phyloP scores from a whole-genome alignment of 2,113 vertebrate genomes.

The Lethenteron reissneri region DNA sequence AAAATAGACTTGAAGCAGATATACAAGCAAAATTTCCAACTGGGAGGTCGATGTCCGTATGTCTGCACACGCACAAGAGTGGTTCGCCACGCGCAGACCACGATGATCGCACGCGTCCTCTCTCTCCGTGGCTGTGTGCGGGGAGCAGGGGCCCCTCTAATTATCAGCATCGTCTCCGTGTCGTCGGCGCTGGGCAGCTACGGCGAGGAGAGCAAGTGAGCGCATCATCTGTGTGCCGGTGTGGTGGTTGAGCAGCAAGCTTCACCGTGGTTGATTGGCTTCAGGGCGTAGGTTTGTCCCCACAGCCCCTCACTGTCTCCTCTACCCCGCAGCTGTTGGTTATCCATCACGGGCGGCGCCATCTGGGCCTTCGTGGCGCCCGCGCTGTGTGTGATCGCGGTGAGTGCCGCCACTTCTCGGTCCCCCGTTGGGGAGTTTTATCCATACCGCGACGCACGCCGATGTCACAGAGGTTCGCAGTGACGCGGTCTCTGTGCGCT shows the following conservation, averaged over 20 bases:
- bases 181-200: slow-evolving; percentile 45
- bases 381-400: slow-evolving; percentile 63
- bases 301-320: background rate
- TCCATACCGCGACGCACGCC: too few species aligned
- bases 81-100: background rate
- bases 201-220: slow-evolving; percentile 52
- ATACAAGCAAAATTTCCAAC: too few species aligned
- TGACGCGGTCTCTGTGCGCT: background rate
- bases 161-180: slow-evolving; percentile 62
- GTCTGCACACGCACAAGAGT: too few species aligned
- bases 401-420: slow-evolving; percentile 19
- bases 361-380: slow-evolving; percentile 98
- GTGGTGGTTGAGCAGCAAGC: too few species aligned
- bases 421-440: too few species aligned
- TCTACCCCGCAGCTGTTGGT: slow-evolving; percentile 51
- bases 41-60: too few species aligned
- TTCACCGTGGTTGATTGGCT: too few species aligned
- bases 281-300: background rate
- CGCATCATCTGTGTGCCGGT: slow-evolving; percentile 10
- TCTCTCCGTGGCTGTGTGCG: background rate
- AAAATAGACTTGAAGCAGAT: too few species aligned
- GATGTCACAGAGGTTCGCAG: too few species aligned
- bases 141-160: slow-evolving; percentile 43
- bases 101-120: background rate
- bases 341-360: slow-evolving; percentile 49